Conservation (phyloP, 2,888 invertebrate genomes). For the Cerastis rubricosa region DNA sequence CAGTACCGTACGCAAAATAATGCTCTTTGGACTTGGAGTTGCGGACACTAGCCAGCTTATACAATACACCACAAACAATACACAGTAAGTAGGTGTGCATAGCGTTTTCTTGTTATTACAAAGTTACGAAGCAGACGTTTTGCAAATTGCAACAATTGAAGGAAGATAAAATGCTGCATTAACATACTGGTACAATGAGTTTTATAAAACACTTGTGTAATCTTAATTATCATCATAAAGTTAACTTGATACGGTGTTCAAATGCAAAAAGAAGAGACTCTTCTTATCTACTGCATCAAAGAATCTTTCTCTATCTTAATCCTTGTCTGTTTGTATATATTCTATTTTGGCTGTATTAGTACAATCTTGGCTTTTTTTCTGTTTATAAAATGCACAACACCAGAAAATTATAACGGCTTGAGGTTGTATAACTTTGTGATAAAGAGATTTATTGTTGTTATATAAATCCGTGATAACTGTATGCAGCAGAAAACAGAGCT, state of each 20-base stretch:
- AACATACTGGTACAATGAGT: conserved; percentile 3
- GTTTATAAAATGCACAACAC: background rate
- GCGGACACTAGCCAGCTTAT: background rate
- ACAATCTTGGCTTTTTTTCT: background rate
- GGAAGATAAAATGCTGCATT: background rate
- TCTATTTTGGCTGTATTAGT: background rate
- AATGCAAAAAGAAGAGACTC: background rate
- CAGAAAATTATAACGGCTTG: conserved; percentile 2
- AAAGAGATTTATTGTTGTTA: background rate
- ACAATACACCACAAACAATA: background rate
- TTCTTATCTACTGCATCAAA: conserved; percentile 3
- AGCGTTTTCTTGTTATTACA: background rate
- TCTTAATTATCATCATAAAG: background rate
- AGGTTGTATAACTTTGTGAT: background rate
- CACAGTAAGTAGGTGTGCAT: background rate
- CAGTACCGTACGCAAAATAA: background rate
- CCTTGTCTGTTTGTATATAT: background rate
- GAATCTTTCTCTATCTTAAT: background rate
- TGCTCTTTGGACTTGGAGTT: background rate
- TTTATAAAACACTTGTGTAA: conserved; percentile 2
- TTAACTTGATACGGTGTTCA: background rate
- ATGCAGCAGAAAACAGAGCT: background rate
- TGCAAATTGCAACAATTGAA: background rate
- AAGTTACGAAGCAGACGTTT: background rate
- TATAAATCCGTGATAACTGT: background rate